Base-by-base conservation (phyloP, 2,888 invertebrate species). In the Brenthis ino region DNA sequence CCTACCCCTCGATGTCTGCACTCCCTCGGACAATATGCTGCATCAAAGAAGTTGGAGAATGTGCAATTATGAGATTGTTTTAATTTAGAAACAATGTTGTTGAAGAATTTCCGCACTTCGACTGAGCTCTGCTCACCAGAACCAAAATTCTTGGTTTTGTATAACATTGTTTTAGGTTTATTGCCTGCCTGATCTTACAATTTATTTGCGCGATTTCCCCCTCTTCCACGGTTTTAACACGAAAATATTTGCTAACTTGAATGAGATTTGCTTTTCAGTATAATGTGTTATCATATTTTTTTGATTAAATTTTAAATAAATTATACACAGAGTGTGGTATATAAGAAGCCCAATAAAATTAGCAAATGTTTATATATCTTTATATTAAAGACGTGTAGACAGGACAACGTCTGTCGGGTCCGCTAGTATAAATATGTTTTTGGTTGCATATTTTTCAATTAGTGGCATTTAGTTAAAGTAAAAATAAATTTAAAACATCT, bases 51-150 rank as follows among this genome's bases (percentile, higher is more conserved):
- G 86, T 89, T 86, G 72, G 84, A 85, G 92, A 92, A 93, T 92
- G 89, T 91, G 91, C 91, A 91, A 93, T 93, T 91, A 92, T 91
- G 89, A 92, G 91, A 91, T 93, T 91, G 92, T 93, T 92, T 92
- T 91, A 92, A 92, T 92, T 92, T 91, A 85, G 89, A 88, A 92
- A 93, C 93, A 92, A 91, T 91, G 91, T 91, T 91, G 86, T 80
- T 83, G 82, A 91, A 91, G 91, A 91, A 91, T 91, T 88, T 86
- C 83, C 88, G 85, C 85, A 85, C 88, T 89, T 82, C 80, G 82
- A 87, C 82, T 85, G 80, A 86, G 86, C 86, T 87, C 82, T 81
- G 80, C 80, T 87, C 88, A 86, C 89, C 85, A 85, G 87, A 90
- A 87, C 88, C 89, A 85, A 85, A 88, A 91, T 91, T 91, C 90